These are phyloP conservation scores for Sebastes diaconus DNA, from an alignment of 2,797 vertebrate species.

Conservation along the genomic window DNA sequence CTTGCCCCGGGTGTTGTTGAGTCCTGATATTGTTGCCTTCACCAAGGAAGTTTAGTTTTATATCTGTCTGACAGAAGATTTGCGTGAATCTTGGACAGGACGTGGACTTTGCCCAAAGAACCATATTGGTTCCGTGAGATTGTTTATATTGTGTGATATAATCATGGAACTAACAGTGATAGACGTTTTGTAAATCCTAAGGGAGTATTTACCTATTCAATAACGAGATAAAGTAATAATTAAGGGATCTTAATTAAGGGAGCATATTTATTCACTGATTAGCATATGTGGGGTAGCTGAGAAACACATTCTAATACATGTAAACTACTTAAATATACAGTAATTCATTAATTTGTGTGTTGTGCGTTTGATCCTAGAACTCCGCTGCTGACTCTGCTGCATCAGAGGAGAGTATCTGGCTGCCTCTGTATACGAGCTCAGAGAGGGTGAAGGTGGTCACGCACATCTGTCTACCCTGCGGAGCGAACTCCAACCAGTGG, in stretches of 20 bases:
- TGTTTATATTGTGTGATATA: background rate
- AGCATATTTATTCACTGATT: background rate
- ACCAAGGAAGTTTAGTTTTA: background rate
- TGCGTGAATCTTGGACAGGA: background rate
- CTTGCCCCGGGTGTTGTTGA: too few relatives aligned
- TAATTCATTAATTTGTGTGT: background rate
- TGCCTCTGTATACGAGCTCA: constrained; percentile 90
- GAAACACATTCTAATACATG: background rate
- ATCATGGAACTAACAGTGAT: background rate
- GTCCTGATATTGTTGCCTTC: background rate
- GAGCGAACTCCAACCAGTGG: constrained; percentile 88
- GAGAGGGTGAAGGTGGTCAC: constrained; percentile 91
- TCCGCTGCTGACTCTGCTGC: constrained; percentile 52
- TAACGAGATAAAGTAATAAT: background rate
- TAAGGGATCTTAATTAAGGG: background rate
- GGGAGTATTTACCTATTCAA: background rate
- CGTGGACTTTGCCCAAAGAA: background rate
- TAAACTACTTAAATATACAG: background rate
- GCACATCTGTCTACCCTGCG: constrained; percentile 91
- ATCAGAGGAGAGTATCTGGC: constrained; percentile 88
- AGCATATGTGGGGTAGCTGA: background rate
- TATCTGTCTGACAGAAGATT: background rate
- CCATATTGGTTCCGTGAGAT: background rate
- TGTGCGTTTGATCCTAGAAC: constrained; percentile 32
- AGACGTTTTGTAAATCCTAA: background rate